Base-by-base conservation (phyloP, 1,140 invertebrate species). In the Himalopsyche phryganea region DNA sequence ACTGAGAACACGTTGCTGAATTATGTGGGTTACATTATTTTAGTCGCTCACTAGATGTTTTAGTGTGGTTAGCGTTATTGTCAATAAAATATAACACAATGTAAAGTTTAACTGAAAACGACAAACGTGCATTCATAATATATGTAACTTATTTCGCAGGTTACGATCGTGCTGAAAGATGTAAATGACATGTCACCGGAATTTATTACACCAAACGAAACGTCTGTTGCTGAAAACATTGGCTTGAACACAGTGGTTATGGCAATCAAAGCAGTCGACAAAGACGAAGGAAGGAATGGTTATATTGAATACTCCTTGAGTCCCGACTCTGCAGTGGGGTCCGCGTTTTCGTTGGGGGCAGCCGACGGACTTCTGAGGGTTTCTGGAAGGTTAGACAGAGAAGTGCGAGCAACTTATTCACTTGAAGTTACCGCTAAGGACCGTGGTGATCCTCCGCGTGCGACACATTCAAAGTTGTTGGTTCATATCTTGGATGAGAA, bases 161-260 rank as follows among this genome's bases (percentile, higher is more conserved):
- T 97, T 33, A 92, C 84, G 15, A 86, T 98, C 58, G 83, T 87
- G 49, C 75, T 98, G 36, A 85, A 91, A 69, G 95, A 98, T 74
- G 89, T 97, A 14, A 98, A 98, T 76, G 96, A 99, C 73, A 87
- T 93, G 80, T 83, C 90, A 10, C 96, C 96, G 0, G 85, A 89
- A 68, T 98, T 98, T 75, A 83, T 93, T 62, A 87, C 89, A 6
- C 79, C 88, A 0, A 91, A 89, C 65, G 83, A 85, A 66, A 91
- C 90, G 5, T 75, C 82, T 13, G 84, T 94, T 9, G 79, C 84
- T 53, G 94, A 97, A 77, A 96, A 96, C 74, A 86, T 90, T 35
- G 85, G 91, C n/a, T 68, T 86, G 18, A 95, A 96, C 69, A 92
- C 91, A 4, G 85, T 96, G 10, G 85, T 97, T 7, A 90, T 94